Base-by-base conservation (phyloP, 2,888 invertebrate genomes). In the Alloplasta piceator region DNA sequence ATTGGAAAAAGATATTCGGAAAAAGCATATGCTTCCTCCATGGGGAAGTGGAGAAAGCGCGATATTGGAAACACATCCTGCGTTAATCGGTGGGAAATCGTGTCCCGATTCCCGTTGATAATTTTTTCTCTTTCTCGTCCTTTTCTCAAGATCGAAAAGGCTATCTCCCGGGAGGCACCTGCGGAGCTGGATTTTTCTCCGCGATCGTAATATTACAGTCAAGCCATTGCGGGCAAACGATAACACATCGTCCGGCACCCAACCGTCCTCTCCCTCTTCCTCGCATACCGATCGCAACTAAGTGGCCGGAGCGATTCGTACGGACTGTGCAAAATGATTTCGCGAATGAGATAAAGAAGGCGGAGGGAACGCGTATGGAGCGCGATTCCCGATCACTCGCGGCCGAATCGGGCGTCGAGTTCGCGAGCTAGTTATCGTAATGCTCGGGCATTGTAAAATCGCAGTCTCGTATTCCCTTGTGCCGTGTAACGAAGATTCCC, bases 331-430 rank as follows among this genome's bases (percentile, higher is more conserved):
- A 66, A 73, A 72, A 82, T 79, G 86, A 87, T 88, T 84, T 80
- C 81, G 50, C 72, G 73, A 74, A 67, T 52, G 66, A 85, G 86
- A 87, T 86, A 88, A 86, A 83, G 80, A 48, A 83, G 76, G 78
- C 0, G 41, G 41, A 26, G 41, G 41, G 6, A 50, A 52, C n/a
- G 83, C 84, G 85, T 83, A 26, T 26, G 79, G 52, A 56, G 58
- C 67, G 72, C 82, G 85, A 86, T 85, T 82, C 75, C 63, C 83
- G 86, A 85, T 86, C 80, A 82, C 83, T 84, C 80, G 73, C 26
- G 26, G 26, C 83, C 82, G 83, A 86, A 86, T 84, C 84, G 80
- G 77, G 83, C 84, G 26, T 26, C 26, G 14, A 83, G 82, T 86
- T 82, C 83, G 75, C 38, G 56, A 71, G 76, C 71, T 76, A 76